Base-by-base conservation (phyloP, 2,888 invertebrate species). In the Micropterix aruncella region DNA sequence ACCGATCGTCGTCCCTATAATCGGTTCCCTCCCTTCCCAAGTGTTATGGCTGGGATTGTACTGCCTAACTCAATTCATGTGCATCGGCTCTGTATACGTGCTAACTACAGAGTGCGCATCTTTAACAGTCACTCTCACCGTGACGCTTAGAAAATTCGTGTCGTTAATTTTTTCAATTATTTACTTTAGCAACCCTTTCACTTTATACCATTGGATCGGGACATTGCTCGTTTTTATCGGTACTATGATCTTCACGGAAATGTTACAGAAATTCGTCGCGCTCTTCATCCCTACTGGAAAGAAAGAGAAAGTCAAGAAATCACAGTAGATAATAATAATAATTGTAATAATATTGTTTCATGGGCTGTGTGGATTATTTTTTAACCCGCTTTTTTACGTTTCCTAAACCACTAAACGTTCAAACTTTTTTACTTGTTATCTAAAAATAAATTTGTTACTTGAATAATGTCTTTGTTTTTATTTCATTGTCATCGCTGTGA, bases 171-270 rank as follows among this genome's bases (percentile, higher is more conserved):
- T 99, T 59, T 97, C 96, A 1, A 94, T 99, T 52, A 55, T 90
- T 41, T 93, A 95, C 63, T 99, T 99, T 60, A 75, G 81, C 54
- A 99, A 97, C 70, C 85, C 91, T 0, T 99, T 99, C 58, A 96
- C 95, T 0, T 5, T 79, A 0, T 78, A 79, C 40, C 97, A 99
- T 60, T 94, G 95, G 91, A 56, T 88, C 37, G 96, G 96, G 3
- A 91, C 96, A 0, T 55, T 78, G 2, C 64, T 93, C 38, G 96
- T 99, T 1, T 99, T 99, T 60, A 62, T 80, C 2, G 97, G 99
- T 2, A 97, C 97, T 0, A 65, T 94, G 46, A 79, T 96, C 54
- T 97, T 96, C 58, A 88, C 92, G 0, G 92, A 94, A 60, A 57
- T 87, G 19, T 51, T 80, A 38, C 75, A 77, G 56, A 78, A 73